Evolutionary conservation across 1,140 invertebrate genomes (phyloP), one percentile per base, ranked within the genome.

Genomic region (Mylabris phalerata): DNA sequence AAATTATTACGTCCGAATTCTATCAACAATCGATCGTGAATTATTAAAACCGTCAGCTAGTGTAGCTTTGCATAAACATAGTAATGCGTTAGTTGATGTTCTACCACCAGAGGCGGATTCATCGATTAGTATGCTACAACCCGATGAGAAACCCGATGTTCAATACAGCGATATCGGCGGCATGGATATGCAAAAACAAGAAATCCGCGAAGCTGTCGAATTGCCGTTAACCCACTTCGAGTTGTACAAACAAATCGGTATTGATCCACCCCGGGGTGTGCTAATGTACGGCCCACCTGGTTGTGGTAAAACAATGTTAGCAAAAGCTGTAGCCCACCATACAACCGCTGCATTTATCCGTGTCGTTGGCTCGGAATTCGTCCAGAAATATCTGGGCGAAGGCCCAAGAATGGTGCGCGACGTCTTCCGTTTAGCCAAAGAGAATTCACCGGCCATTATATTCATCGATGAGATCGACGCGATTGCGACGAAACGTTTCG

Each of bases 381-480:
- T 99, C 0, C 98, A 99, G 76, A 99, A 99, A 72, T 99, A 99
- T 73, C 78, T 99, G 24, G 98, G 98, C 38, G 98, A 99, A 80
- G 95, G 97, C 1, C 96, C 98, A 2, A 84, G 97, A 63, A 99
- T 99, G 97, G 98, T 99, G 3, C 81, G 98, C 61, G 98, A 99
- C 78, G 97, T 99, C 1, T 99, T 99, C 72, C 85, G 97, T 67
- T 80, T 99, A 55, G 98, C 97, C 3, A 98, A 98, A 75, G 98
- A 99, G 79, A 99, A 99, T 78, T 91, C 95, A 3, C 98, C 98
- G 24, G 95, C 96, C 10, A 99, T 99, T 67, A 99, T 99, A 63
- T 98, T 99, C 74, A 98, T 99, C 73, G 96, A 96, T 79, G 93
- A 95, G 77, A 98, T 99, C 68, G 96, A 99, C 78, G 96, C 96